phyloP scores from a whole-genome alignment of 1,140 invertebrate species.

The Calliphora vicina region DNA sequence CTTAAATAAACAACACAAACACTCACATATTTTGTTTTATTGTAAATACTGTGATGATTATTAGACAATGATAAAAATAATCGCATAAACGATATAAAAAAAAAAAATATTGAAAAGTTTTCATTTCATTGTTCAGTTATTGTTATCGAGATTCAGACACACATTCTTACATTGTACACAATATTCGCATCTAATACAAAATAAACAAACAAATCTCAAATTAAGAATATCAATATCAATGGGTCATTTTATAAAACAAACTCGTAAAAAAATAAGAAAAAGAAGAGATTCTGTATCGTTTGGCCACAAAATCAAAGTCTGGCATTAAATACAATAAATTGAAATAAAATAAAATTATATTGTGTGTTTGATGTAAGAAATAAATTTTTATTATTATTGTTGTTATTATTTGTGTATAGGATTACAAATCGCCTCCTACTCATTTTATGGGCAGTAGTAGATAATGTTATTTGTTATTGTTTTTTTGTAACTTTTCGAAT shows the following conservation, averaged over 20 bases:
- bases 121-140: background rate
- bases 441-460: background rate
- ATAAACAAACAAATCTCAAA: background rate
- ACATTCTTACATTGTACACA: too few species aligned
- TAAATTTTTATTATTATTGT: background rate
- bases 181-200: background rate
- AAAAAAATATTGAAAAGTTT: background rate
- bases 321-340: background rate
- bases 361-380: background rate
- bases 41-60: background rate
- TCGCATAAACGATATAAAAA: background rate
- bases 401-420: background rate
- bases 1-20: background rate
- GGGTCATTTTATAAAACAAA: background rate
- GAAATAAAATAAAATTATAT: background rate
- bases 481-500: too few species aligned
- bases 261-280: background rate
- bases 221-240: background rate
- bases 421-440: background rate
- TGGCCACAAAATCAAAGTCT: background rate
- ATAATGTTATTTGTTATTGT: too few species aligned
- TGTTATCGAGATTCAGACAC: background rate
- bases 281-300: background rate
- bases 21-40: background rate
- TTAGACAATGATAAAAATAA: background rate